Evolutionary conservation across 2,797 vertebrate genomes (phyloP), one percentile per base, ranked within the genome.

Genomic region (Brachyalestes nurse): DNA sequence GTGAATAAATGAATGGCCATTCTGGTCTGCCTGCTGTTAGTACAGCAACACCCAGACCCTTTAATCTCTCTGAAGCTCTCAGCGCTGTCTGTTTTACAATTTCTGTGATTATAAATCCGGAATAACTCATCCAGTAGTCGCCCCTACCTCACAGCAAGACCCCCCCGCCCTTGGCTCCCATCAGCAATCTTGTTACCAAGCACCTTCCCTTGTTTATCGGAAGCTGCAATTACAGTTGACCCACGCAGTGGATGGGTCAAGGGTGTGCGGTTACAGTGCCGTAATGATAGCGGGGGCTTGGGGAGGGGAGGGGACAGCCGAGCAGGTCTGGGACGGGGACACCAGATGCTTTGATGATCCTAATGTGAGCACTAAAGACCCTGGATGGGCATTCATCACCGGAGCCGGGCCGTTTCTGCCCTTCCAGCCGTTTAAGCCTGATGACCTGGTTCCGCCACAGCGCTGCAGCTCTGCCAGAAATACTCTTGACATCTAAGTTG

Each of bases 201-300:
- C 72, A 17, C 72, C 42, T 74, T 61, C 49, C n/a, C 70, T 80
- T 82, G 80, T 88, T 84, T 85, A 83, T 84, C 74, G 21, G 51
- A 67, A 80, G 76, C 79, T 58, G 75, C 82, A 86, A 86, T 87
- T 87, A 86, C 49, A 71, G 64, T 72, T 87, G 84, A 88, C 86
- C 85, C 81, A 40, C 66, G 67, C 66, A 21, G 79, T 82, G 83
- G 69, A 86, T 65, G 58, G 80, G 83, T 88, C 78, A 81, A 84
- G 84, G 76, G 75, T 83, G 78, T 61, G 65, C 67, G 72, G 62
- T 61, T 79, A 67, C 69, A 74, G 72, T 69, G 73, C 51, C 80
- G 67, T 81, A 84, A 82, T 86, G 83, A 81, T 65, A 45, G 72
- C 53, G 79, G 34, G 62, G 80, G 82, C 42, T 9, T 60, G 47